These are phyloP conservation scores for Notamacropus eugenii DNA, from an alignment of 2,797 vertebrate genomes.

Conservation along the genomic window DNA sequence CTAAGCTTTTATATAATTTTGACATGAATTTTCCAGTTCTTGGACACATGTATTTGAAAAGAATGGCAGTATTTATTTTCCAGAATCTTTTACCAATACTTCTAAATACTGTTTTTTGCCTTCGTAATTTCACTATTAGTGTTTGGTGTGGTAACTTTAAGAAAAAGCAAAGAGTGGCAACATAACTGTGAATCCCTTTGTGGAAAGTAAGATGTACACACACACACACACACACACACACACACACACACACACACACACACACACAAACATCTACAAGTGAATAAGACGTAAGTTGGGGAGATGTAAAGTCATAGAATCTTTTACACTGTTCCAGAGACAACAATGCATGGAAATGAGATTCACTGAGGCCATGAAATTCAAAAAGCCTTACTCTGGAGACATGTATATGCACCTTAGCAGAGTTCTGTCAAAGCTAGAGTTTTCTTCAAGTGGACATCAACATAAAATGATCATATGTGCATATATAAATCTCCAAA, in stretches of 20 bases:
- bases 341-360: background rate
- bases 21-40: background rate
- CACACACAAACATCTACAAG: background rate
- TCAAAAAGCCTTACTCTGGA: slow-evolving; percentile 16
- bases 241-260: too few species aligned
- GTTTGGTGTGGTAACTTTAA: slow-evolving; percentile 22
- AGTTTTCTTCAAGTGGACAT: background rate
- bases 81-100: slow-evolving; percentile 59
- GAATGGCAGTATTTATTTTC: slow-evolving; percentile 11
- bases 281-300: background rate
- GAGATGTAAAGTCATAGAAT: background rate
- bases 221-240: slow-evolving; percentile 51
- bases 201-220: slow-evolving; percentile 3
- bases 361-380: slow-evolving; percentile 5
- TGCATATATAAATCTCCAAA: slow-evolving; percentile 15
- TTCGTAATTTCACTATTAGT: slow-evolving; percentile 37
- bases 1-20: background rate
- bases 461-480: background rate
- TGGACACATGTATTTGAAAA: background rate
- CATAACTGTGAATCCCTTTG: slow-evolving; percentile 11
- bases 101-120: slow-evolving; percentile 31
- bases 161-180: slow-evolving; percentile 51
- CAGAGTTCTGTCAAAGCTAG: slow-evolving; percentile 13
- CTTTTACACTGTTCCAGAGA: background rate
- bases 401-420: background rate